Base-by-base conservation (phyloP, 2,113 vertebrate genomes). In the Phalacrocorax carbo region DNA sequence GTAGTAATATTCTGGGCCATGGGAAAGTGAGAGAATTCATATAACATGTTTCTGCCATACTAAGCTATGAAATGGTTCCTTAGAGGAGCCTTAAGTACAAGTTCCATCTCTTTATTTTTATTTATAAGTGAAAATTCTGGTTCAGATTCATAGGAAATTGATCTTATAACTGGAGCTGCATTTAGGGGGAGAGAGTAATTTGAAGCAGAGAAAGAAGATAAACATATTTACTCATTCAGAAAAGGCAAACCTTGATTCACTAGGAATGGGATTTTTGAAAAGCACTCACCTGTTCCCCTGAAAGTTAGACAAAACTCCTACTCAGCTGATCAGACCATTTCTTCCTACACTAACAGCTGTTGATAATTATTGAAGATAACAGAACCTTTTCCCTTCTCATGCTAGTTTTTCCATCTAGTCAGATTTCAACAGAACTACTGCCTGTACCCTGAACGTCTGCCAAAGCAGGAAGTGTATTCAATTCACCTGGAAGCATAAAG, bases 71-170 rank as follows among this genome's bases (percentile, higher is more conserved):
- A 81, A 52, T 14, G 34, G 36, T 80, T 80, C 75, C 54, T 77
- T 62, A 62, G 30, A 86, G 27, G 13, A 69, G 29, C 8, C 29
- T 88, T 62, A 94, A 93, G 78, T 49, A 86, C 22, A 30, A 88
- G 19, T 27, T 94, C 13, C 15, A 69, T 11, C 40, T 92, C 54
- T 34, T 80, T 76, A 64, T 61, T 82, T 91, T 72, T 65, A 66
- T 80, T 88, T 83, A 88, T 57, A 69, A 88, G 90, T 76, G 9
- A 34, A 44, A 90, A 36, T 80, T 73, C 36, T 82, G 46, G 58
- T 76, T 10, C 10, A 13, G 20, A 61, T 81, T 83, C 52, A 38
- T 32, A 57, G 27, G 58, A 77, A 92, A 57, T 73, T 92, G 21
- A 40, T 49, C 72, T 15, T 65, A 2, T 40, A 52, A 73, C 16